Percentiles rank a stretch among this genome's conserved stretches.
Conservation (phyloP, 1,140 invertebrate genomes). For the Drosophila seguyi region DNA sequence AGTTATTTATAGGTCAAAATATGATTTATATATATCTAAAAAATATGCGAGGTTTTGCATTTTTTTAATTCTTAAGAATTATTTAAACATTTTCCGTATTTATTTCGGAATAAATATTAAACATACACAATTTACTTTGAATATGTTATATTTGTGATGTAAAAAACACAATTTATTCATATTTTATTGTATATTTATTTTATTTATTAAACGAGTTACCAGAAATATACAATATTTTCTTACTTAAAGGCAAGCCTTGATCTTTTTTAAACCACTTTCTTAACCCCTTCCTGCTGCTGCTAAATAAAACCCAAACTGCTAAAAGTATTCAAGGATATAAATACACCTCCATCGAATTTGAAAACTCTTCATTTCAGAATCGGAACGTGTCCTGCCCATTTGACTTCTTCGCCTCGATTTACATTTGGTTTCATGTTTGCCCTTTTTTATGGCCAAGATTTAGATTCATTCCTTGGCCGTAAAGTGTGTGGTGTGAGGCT, state of each 20-base stretch:
- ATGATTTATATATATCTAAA: not conserved
- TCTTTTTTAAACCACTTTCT: not conserved
- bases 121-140: not conserved
- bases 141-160: too few species aligned
- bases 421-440: constrained; percentile 44
- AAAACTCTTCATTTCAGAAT: constrained; percentile 54
- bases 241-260: too few species aligned
- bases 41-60: not conserved
- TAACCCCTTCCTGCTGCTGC: not conserved
- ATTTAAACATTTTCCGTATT: not conserved
- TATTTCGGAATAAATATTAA: not conserved
- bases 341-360: constrained; percentile 18
- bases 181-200: too few species aligned
- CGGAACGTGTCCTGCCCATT: constrained; percentile 44
- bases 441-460: constrained; percentile 50
- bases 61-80: not conserved
- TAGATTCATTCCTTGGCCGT: constrained; percentile 44
- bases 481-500: constrained; percentile 49
- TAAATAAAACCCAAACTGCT: not conserved
- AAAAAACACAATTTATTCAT: not conserved
- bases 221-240: too few species aligned
- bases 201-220: too few species aligned
- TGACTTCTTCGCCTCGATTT: constrained; percentile 45
- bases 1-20: not conserved
- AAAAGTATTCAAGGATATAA: constrained; percentile 4